These are phyloP conservation scores for Agelaius phoeniceus DNA, from an alignment of 2,113 vertebrate genomes.

Conservation along the genomic window DNA sequence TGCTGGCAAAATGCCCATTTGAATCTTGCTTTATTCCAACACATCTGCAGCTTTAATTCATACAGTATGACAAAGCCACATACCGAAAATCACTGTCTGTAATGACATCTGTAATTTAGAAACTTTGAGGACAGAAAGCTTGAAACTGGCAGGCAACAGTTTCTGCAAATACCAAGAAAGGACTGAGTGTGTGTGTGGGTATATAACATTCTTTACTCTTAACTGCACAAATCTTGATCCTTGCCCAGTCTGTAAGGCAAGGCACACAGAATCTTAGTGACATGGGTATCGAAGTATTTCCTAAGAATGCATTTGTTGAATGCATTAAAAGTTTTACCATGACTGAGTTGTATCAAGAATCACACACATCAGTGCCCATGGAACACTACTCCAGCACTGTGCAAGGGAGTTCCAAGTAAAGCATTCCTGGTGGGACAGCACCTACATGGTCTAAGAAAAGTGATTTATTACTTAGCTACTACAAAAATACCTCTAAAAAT, in stretches of 20 bases:
- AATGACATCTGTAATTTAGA: background rate
- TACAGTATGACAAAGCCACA: background rate
- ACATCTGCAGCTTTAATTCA: background rate
- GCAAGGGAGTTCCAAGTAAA: background rate
- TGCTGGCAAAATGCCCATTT: background rate
- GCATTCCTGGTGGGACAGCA: background rate
- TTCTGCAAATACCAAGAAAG: background rate
- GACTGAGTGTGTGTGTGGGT: rapidly evolving
- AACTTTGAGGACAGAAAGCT: background rate
- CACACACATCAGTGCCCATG: rapidly evolving
- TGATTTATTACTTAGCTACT: background rate
- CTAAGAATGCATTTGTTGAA: background rate
- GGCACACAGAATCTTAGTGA: background rate
- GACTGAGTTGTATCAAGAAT: background rate
- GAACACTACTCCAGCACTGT: background rate
- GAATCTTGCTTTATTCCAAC: background rate
- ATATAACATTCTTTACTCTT: background rate
- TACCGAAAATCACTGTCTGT: background rate
- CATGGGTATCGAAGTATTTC: background rate
- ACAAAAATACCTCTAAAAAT: background rate
- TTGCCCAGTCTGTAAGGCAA: background rate
- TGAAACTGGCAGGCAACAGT: background rate
- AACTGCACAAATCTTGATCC: background rate
- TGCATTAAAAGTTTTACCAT: background rate
- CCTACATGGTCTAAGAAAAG: background rate